These are phyloP conservation scores for Morus bassanus DNA, from an alignment of 2,797 vertebrate genomes.

Conservation along the genomic window DNA sequence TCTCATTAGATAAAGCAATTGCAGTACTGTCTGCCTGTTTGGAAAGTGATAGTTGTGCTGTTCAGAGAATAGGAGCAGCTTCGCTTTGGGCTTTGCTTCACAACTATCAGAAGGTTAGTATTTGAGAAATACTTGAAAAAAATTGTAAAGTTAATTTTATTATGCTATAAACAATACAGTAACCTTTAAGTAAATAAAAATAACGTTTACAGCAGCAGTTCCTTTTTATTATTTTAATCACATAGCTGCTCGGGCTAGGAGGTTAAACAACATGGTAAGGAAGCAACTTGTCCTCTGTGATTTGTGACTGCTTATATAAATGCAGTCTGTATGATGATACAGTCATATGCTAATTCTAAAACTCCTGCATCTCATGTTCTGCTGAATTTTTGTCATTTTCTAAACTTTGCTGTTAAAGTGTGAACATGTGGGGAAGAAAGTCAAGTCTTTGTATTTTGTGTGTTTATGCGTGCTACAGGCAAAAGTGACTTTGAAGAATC, in stretches of 20 bases:
- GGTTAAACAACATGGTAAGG: not conserved
- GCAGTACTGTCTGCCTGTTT: constrained; percentile 81
- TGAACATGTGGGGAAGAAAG: not conserved
- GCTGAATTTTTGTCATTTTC: not conserved
- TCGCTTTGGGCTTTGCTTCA: constrained; percentile 92
- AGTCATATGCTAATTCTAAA: not conserved
- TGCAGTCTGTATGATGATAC: not conserved
- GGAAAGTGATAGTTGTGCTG: constrained; percentile 78
- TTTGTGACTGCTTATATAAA: not conserved
- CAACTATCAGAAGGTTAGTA: constrained; percentile 91
- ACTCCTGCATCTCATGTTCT: not conserved
- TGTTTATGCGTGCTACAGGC: constrained; percentile 79
- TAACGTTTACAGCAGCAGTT: not conserved
- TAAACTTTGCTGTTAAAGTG: not conserved
- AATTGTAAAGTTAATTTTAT: not conserved
- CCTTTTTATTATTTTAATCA: not conserved
- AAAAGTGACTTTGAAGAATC: constrained; percentile 90
- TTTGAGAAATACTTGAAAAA: not conserved
- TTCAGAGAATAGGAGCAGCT: constrained; percentile 87
- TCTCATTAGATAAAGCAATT: constrained; percentile 83
- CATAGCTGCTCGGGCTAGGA: not conserved
- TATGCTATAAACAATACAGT: not conserved
- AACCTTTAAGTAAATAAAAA: not conserved
- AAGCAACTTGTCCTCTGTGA: not conserved
- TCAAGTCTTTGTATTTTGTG: not conserved